These are phyloP conservation scores for Notodonta dromedarius DNA, from an alignment of 2,888 invertebrate species.

Conservation along the genomic window DNA sequence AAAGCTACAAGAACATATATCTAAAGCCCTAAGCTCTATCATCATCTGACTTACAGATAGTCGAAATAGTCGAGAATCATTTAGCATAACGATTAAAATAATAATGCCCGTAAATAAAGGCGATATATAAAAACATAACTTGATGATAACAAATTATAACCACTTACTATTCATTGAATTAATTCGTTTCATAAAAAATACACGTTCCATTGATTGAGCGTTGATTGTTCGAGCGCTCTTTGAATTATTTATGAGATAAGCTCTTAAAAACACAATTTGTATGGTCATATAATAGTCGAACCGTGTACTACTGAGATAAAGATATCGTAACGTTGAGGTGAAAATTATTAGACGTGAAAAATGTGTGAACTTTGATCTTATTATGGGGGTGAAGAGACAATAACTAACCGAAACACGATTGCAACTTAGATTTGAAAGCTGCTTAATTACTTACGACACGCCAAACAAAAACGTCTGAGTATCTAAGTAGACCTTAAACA, in stretches of 20 bases:
- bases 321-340: neutral
- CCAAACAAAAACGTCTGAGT: too few relatives aligned
- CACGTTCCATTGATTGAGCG: constrained; percentile 30
- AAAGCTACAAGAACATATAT: neutral
- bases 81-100: constrained; percentile 10
- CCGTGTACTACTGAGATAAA: constrained; percentile 2
- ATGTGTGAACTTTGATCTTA: too few relatives aligned
- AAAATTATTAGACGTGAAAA: neutral
- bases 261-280: constrained; percentile 35
- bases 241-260: constrained; percentile 41
- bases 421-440: too few relatives aligned
- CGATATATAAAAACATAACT: constrained; percentile 12
- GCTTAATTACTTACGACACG: too few relatives aligned
- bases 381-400: too few relatives aligned
- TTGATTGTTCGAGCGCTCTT: constrained; percentile 21
- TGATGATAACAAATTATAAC: constrained; percentile 15
- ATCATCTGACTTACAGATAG: neutral
- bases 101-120: constrained; percentile 1
- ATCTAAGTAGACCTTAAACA: too few relatives aligned
- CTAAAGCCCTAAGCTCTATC: neutral
- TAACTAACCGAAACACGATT: too few relatives aligned
- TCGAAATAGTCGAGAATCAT: neutral
- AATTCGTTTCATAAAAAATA: constrained; percentile 19
- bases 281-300: constrained; percentile 16
- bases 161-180: constrained; percentile 18